Evolutionary conservation across 2,888 invertebrate species (phyloP).

Genomic region (Sminthurinus aureus): DNA sequence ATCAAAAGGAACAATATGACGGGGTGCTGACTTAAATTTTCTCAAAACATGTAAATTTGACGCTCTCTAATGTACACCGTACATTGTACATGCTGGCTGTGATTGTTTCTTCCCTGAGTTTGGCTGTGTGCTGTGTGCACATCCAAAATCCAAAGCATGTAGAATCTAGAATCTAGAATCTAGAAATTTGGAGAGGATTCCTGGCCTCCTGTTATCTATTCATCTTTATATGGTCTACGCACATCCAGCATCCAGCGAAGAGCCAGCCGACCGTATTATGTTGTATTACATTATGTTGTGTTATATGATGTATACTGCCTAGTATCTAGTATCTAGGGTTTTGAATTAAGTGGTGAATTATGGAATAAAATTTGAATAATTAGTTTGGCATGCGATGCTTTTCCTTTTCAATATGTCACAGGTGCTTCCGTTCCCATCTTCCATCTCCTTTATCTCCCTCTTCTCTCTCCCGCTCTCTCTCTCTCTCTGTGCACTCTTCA

Average conservation of each 20-base stretch:
- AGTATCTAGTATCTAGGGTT: slow-evolving; percentile 20
- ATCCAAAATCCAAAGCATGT: too few species aligned
- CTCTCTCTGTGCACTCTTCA: too few species aligned
- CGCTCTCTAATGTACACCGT: background rate
- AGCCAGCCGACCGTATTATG: too few species aligned
- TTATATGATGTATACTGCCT: background rate
- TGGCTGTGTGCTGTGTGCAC: too few species aligned
- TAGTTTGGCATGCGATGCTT: slow-evolving; percentile 40
- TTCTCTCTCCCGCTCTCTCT: background rate
- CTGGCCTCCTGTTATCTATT: background rate
- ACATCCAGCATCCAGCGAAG: too few species aligned
- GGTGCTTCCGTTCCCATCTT: slow-evolving; percentile 53
- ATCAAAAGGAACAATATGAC: too few species aligned
- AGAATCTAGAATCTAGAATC: too few species aligned
- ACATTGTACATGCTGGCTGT: background rate
- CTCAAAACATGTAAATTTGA: too few species aligned
- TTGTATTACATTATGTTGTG: too few species aligned
- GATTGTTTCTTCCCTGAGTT: background rate
- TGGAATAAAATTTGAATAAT: slow-evolving; percentile 57
- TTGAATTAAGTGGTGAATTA: slow-evolving; percentile 45
- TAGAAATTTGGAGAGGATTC: too few species aligned
- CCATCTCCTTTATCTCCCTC: background rate
- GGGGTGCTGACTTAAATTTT: too few species aligned
- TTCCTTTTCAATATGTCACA: slow-evolving; percentile 51
- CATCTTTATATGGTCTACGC: background rate